Evolutionary conservation across 1,140 invertebrate genomes (phyloP), one percentile per base, ranked within the genome.

Genomic region (Tenebrio molitor): DNA sequence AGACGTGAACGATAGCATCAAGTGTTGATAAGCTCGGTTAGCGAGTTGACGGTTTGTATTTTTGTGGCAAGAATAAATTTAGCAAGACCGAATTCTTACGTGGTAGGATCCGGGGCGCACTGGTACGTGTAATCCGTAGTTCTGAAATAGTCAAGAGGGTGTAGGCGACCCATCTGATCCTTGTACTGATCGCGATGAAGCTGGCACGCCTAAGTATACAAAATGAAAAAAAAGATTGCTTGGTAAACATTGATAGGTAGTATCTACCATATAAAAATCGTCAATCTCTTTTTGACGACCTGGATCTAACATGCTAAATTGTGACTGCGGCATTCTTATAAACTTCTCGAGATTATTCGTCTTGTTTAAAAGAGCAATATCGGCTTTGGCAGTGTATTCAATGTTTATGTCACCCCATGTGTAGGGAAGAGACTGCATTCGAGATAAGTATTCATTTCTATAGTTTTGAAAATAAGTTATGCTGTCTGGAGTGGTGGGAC

Each of bases 181-280:
- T 84, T 84, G 69, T 89, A 88, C 76, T 87, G 87, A 76, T 86
- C 84, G 46, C 88, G 83, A 72, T 88, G 85, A n/a, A 84, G 75
- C 78, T 89, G 88, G 68, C 84, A 84, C 19, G 81, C 82, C 87
- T 88, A 69, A 19, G 75, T 77, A 33, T 33, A 4, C 29, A 74
- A 69, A 66, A 5, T 21, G 19, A 53, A 53, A 53, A 4, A 14
- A 44, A 46, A 25, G 2, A 25, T 21, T 29, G 4, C 78, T 29
- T n/a, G n/a, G n/a, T n/a, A n/a, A n/a, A n/a, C n/a, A n/a, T n/a
- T n/a, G n/a, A n/a, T n/a, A n/a, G n/a, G n/a, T n/a, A n/a, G n/a
- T n/a, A n/a, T n/a, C n/a, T n/a, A 86, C 86, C 77, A 86, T 84
- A 75, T 86, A 86, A 80, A 86, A 87, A 19, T 84, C 83, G 74